These are phyloP conservation scores for Erythrolamprus reginae DNA, from an alignment of 2,113 vertebrate species.

Conservation along the genomic window DNA sequence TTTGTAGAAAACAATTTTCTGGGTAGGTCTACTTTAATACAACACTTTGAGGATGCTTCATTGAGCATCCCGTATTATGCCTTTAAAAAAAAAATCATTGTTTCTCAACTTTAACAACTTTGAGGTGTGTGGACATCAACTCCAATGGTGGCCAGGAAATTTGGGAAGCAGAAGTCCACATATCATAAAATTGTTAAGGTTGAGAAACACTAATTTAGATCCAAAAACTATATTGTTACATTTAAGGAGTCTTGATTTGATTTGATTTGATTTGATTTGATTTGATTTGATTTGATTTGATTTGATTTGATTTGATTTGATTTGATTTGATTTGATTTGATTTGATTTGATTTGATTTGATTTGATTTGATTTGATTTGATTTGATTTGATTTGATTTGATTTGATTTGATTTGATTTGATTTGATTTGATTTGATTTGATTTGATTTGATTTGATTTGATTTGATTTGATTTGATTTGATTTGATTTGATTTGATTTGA, in stretches of 20 bases:
- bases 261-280: too few species aligned
- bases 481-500: too few species aligned
- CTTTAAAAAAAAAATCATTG: background rate
- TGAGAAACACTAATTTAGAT: background rate
- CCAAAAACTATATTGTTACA: background rate
- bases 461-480: too few species aligned
- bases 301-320: too few species aligned
- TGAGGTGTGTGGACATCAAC: background rate
- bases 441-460: too few species aligned
- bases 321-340: too few species aligned
- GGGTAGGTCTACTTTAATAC: background rate
- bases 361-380: too few species aligned
- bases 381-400: too few species aligned
- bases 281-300: too few species aligned
- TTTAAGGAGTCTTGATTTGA: background rate
- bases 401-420: too few species aligned
- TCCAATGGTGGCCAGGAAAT: background rate
- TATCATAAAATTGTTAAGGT: background rate
- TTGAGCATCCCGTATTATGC: background rate
- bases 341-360: too few species aligned
- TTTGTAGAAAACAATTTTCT: background rate
- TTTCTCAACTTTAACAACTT: background rate
- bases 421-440: too few species aligned
- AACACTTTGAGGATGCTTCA: background rate
- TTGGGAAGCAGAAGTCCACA: background rate